Evolutionary conservation across 92 coral and sea anemone species (phyloP), one percentile per base, ranked within the genome.

Genomic region (Galaxea fascicularis): DNA sequence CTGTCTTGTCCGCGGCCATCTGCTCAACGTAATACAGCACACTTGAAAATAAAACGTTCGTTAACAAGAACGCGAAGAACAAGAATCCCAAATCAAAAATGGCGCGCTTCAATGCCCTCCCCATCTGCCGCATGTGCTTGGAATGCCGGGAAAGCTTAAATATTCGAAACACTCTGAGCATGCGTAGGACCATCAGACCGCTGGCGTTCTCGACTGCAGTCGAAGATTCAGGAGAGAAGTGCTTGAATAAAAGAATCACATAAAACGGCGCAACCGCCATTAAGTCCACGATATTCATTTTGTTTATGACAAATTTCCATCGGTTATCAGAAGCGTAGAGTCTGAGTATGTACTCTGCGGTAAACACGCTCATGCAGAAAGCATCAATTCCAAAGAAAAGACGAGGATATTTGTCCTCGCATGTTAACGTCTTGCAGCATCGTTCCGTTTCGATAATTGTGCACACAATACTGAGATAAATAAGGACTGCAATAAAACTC

Each of bases 101-200:
- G 5, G 98, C 98, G 70, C 92, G 91, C 75, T 90, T 92, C 28
- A 95, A 65, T 4, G 98, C 93, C 56, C 88, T 89, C 10, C 91
- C 98, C 95, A 94, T 92, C 77, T 92, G 88, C 49, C 98, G 52
- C 95, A 95, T 92, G 41, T 94, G 93, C 65, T 71, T 87, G 20
- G 98, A 95, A 77, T 95, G 98, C n/a, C 98, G 93, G 27, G 98
- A 92, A 80, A 95, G 90, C 84, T 94, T 94, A 31, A 95, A 85
- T 59, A 95, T 94, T 28, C 98, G 76, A 71, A 95, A 88, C 45
- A 95, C 93, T 29, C 98, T 83, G 64, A 95, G 91, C 66, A 95
- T 93, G 70, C 98, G 90, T 11, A 95, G 83, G 10, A 95, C 78
- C 68, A 88, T 94, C 62, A 92, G 85, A n/a, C 94, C 86, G 85